A percentile compares a stretch with the other conserved stretches of the same genome.
These are phyloP conservation scores for Anagrus nilaparvatae DNA, from an alignment of 1,140 invertebrate species.

Conservation along the genomic window DNA sequence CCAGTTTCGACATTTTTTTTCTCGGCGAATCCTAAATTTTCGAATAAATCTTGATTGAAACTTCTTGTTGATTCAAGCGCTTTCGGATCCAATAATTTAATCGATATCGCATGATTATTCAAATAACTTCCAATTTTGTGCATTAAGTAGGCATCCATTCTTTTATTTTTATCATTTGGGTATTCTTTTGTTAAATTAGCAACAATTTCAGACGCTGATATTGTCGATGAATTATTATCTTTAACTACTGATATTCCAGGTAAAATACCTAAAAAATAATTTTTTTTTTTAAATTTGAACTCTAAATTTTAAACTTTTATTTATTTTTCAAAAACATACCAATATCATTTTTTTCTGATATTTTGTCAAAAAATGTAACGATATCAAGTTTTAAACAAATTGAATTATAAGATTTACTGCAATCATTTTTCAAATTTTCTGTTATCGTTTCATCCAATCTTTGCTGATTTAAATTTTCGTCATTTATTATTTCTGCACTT, in stretches of 20 bases:
- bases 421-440: conserved; percentile 46
- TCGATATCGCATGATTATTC: conserved; percentile 59
- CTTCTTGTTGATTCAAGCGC: conserved; percentile 47
- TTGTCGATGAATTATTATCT: conserved; percentile 43
- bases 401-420: conserved; percentile 57
- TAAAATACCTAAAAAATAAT: conserved; percentile 40
- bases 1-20: conserved; percentile 23
- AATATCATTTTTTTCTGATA: conserved; percentile 53
- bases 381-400: conserved; percentile 72
- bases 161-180: conserved; percentile 62
- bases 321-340: conserved; percentile 22
- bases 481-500: too few species aligned
- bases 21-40: conserved; percentile 26
- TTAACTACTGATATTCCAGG: conserved; percentile 63
- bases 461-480: too few species aligned
- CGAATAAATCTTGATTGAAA: conserved; percentile 36
- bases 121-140: conserved; percentile 61
- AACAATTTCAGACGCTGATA: conserved; percentile 54
- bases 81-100: conserved; percentile 58
- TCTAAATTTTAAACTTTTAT: neutral
- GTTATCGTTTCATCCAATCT: too few species aligned
- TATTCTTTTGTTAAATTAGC: conserved; percentile 61
- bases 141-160: conserved; percentile 64
- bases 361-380: conserved; percentile 62
- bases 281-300: neutral